phyloP scores from a whole-genome alignment of 2,113 vertebrate genomes.

The Solea solea region DNA sequence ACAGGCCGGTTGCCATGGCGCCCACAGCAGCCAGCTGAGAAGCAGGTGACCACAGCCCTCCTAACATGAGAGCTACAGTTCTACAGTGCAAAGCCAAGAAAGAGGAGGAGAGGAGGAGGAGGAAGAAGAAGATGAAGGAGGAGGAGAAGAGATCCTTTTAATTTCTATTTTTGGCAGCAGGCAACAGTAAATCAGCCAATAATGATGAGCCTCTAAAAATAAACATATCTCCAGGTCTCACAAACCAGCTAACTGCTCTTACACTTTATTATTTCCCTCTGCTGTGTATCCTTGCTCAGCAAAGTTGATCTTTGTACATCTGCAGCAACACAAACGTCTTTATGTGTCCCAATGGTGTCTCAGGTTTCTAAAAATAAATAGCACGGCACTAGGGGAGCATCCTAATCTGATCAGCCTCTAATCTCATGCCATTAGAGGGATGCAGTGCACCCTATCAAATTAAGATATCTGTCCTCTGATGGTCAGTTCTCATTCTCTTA shows the following conservation, averaged over 20 bases:
- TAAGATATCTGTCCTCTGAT: constrained; percentile 63
- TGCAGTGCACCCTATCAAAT: constrained; percentile 71
- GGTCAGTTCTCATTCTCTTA: constrained; percentile 24
- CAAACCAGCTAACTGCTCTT: neutral
- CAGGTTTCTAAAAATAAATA: constrained; percentile 80
- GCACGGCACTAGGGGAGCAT: constrained; percentile 57
- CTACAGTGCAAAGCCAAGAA: constrained; percentile 70
- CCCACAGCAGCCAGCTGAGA: constrained; percentile 97
- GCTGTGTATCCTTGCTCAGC: constrained; percentile 1
- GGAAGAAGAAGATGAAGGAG: neutral
- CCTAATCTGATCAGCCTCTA: constrained; percentile 79
- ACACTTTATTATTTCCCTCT: constrained; percentile 1
- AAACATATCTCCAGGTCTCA: constrained; percentile 17
- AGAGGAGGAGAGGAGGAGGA: neutral
- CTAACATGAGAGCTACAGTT: constrained; percentile 99
- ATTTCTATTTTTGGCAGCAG: constrained; percentile 31
- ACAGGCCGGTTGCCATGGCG: constrained; percentile 97
- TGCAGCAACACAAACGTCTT: constrained; percentile 35
- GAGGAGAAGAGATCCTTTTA: constrained; percentile 23
- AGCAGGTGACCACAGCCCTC: constrained; percentile 97
- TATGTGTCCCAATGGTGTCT: constrained; percentile 54
- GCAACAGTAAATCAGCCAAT: constrained; percentile 30
- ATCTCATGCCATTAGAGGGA: constrained; percentile 75
- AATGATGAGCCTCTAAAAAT: constrained; percentile 50
- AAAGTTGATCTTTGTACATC: constrained; percentile 36